Evolutionary conservation across 1,140 invertebrate species (phyloP), one percentile per base, ranked within the genome.

Genomic region (Limonius californicus): DNA sequence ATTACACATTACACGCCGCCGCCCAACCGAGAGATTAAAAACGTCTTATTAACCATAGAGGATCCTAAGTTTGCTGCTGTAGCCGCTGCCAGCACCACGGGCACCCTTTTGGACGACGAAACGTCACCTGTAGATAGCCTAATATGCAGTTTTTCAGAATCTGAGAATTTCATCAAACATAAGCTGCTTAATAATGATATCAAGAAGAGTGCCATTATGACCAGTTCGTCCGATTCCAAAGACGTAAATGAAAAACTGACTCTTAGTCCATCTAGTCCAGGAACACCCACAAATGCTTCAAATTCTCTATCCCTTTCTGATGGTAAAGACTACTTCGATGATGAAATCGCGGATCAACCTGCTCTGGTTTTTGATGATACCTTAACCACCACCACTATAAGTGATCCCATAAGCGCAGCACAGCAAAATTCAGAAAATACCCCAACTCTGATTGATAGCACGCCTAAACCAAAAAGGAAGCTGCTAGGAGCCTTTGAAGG

Each of bases 311-410:
- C 87, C 4, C 74, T 89, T 12, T 89, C 87, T 0, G 84, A 89
- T 57, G 84, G 83, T 3, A 83, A 86, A 61, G 81, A 87, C 58
- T 89, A 86, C 77, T 84, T 91, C 42, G 92, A 95, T 71, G 92
- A 95, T 69, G 92, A 95, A 76, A 94, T 94, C 50, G 89, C 89
- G 9, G 92, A 95, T 77, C 92, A 95, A 73, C 92, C 92, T 8
- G 91, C 86, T 0, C 76, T 95, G 54, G 81, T 90, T 1, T 91
- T 92, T 72, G 84, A 88, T 71, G 85, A 87, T 75, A 81, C 81
- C 0, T 35, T 76, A 9, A 76, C 75, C 11, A 70, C 64, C 2
- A 71, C 63, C 2, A 61, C 78, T 3, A n/a, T n/a, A n/a, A 68
- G 66, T 1, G 69, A 69, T 4, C 11, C 45, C 1, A 30, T 23